These are phyloP conservation scores for Struthidea cinerea DNA, from an alignment of 2,113 vertebrate species.

Conservation along the genomic window DNA sequence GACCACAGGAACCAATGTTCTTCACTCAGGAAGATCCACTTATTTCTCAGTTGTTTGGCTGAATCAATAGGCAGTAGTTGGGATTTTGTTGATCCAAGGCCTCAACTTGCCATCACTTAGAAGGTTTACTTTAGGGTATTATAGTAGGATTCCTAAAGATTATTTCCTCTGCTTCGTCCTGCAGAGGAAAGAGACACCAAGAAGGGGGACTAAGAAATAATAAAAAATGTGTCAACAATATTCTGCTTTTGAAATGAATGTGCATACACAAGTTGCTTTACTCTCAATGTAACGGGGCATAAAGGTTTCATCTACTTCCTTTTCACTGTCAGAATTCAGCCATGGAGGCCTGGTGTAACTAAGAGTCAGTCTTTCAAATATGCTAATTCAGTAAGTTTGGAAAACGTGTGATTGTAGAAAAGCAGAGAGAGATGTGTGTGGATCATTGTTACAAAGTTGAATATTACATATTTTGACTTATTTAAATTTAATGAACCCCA, in stretches of 20 bases:
- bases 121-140: neutral
- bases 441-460: neutral
- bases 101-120: neutral
- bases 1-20: neutral
- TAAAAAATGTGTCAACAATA: neutral
- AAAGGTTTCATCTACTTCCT: neutral
- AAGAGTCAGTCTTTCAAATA: neutral
- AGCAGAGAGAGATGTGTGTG: neutral
- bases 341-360: neutral
- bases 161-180: neutral
- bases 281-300: neutral
- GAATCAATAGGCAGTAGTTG: neutral
- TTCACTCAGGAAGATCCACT: neutral
- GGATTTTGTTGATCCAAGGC: neutral
- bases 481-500: conserved; percentile 56
- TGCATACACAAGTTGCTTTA: neutral
- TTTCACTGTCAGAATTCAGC: neutral
- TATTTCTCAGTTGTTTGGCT: neutral
- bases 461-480: conserved; percentile 57
- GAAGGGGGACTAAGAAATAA: neutral
- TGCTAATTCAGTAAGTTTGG: neutral
- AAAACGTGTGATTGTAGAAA: neutral
- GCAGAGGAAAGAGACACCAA: neutral
- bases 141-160: neutral
- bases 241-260: neutral